Conservation (phyloP, 1,140 invertebrate genomes). For the Drosophila pachea region DNA sequence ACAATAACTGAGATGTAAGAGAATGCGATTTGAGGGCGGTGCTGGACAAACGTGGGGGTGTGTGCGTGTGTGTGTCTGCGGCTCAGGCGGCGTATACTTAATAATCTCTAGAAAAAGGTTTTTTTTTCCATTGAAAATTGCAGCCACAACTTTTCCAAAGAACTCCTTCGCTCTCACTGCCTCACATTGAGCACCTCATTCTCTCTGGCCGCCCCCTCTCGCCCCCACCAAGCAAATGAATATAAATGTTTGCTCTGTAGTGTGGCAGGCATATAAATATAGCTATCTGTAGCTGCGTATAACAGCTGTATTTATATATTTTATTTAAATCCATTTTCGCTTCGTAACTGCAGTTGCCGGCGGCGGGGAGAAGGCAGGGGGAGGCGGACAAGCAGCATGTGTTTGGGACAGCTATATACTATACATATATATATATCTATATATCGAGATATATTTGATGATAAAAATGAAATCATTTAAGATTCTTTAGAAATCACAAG, state of each 20-base stretch:
- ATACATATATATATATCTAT: slow-evolving; percentile 6
- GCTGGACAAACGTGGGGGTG: too few species aligned
- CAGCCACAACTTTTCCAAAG: too few species aligned
- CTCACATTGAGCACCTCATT: too few species aligned
- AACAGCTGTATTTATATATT: slow-evolving; percentile 68
- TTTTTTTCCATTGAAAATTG: too few species aligned
- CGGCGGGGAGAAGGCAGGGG: background rate
- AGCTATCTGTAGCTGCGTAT: slow-evolving; percentile 43
- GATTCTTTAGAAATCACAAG: slow-evolving; percentile 49
- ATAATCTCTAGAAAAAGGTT: too few species aligned
- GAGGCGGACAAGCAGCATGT: slow-evolving; percentile 18
- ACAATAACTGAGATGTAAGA: too few species aligned
- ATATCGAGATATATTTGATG: slow-evolving; percentile 8
- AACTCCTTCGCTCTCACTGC: too few species aligned
- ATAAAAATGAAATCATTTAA: slow-evolving; percentile 44
- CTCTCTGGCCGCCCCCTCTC: background rate
- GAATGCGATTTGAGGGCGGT: background rate
- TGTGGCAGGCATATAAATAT: slow-evolving; percentile 9
- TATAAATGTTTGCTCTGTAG: background rate
- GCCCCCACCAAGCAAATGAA: background rate
- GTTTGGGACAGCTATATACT: slow-evolving; percentile 22
- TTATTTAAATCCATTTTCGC: slow-evolving; percentile 62
- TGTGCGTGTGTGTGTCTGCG: too few species aligned
- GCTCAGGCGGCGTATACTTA: too few species aligned
- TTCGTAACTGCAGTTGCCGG: slow-evolving; percentile 59